Evolutionary conservation across 2,113 vertebrate species (phyloP).

Genomic region (Cichladusa arquata): DNA sequence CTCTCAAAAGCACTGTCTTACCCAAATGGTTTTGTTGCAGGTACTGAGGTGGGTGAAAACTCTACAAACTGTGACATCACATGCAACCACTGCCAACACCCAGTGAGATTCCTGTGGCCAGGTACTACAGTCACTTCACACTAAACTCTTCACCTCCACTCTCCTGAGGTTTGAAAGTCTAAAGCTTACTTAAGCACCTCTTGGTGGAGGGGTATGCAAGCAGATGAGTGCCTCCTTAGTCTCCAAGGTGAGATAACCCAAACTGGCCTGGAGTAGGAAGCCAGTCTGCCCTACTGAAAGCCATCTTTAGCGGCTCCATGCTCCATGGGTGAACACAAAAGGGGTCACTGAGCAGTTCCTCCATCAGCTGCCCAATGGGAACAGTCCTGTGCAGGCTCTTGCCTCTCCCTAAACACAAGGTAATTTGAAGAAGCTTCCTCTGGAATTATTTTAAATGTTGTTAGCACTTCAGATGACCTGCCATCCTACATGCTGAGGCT

Average conservation of each 20-base stretch:
- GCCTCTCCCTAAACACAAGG: neutral
- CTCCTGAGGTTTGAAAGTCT: neutral
- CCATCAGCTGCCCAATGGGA: rapidly evolving
- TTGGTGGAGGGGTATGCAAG: neutral
- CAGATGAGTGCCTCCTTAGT: neutral
- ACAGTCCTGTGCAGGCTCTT: neutral
- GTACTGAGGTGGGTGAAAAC: neutral
- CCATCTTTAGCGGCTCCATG: rapidly evolving
- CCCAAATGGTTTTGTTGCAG: neutral
- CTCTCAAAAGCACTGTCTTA: neutral
- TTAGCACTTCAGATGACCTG: neutral
- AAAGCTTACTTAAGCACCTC: neutral
- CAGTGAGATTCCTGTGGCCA: neutral
- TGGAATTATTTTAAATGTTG: neutral
- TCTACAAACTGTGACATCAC: neutral
- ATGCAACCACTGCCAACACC: rapidly evolving
- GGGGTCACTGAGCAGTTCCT: neutral
- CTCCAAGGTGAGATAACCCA: neutral
- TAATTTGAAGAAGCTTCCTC: neutral
- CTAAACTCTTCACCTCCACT: neutral
- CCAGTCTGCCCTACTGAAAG: neutral
- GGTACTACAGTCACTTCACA: neutral
- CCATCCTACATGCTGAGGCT: neutral
- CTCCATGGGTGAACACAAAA: neutral
- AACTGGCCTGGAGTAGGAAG: neutral